Percentiles rank a stretch among this genome's conserved stretches.
Evolutionary conservation across 2,888 invertebrate genomes (phyloP).

Genomic region (Tipula confusa): DNA sequence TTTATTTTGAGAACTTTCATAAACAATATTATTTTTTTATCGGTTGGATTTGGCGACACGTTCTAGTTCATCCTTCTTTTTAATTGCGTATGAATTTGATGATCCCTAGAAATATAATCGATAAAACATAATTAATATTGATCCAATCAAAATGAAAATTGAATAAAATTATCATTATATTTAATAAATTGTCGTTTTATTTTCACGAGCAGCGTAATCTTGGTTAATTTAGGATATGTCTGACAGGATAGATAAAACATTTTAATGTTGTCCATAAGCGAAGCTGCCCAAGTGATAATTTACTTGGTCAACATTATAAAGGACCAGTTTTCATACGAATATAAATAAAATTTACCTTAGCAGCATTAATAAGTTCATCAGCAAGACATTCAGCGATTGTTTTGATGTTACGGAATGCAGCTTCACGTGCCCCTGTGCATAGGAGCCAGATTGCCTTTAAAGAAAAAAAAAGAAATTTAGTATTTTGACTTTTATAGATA

Average conservation of each 20-base stretch:
- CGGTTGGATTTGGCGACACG: constrained; percentile 99
- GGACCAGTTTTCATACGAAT: constrained; percentile 38
- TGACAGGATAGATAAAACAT: constrained; percentile 30
- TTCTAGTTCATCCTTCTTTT: constrained; percentile 99
- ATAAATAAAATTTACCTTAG: constrained; percentile 75
- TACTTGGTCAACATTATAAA: constrained; percentile 43
- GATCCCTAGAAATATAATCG: constrained; percentile 67
- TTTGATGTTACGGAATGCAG: constrained; percentile 99
- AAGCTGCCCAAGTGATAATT: constrained; percentile 40
- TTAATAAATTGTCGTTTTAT: constrained; percentile 8
- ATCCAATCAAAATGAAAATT: background rate
- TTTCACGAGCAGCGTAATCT: constrained; percentile 14
- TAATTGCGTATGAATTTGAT: constrained; percentile 99
- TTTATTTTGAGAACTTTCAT: background rate
- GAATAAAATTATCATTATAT: background rate
- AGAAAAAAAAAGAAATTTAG: constrained; percentile 33
- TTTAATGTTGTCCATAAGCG: constrained; percentile 44
- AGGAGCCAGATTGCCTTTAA: constrained; percentile 92
- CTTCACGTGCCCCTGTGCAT: constrained; percentile 98
- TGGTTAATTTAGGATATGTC: background rate
- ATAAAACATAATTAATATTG: background rate
- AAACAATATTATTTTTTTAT: constrained; percentile 57
- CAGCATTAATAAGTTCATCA: constrained; percentile 99
- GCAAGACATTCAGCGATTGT: constrained; percentile 99
- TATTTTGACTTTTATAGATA: background rate